These are phyloP conservation scores for Etheostoma perlongum DNA, from an alignment of 2,797 vertebrate species.

Conservation along the genomic window DNA sequence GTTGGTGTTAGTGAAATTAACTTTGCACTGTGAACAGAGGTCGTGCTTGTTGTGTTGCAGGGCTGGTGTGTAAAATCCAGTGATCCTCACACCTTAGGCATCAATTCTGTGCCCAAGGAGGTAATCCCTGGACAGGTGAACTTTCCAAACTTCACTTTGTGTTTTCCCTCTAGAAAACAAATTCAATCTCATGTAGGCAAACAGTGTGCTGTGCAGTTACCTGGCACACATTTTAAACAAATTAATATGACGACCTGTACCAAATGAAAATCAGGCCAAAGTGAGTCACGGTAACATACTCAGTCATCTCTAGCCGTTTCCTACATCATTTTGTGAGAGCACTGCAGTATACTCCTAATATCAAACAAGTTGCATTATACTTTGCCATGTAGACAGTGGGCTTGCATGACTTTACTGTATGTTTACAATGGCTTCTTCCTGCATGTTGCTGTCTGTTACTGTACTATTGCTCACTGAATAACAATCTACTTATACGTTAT, in stretches of 20 bases:
- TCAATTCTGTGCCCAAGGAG: slow-evolving; percentile 87
- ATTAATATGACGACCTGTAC: neutral
- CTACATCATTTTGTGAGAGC: slow-evolving; percentile 13
- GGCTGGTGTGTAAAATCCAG: slow-evolving; percentile 90
- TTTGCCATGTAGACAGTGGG: neutral
- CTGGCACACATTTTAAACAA: slow-evolving; percentile 4
- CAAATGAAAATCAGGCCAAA: slow-evolving; percentile 4
- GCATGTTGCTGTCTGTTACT: slow-evolving; percentile 29
- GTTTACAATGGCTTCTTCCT: neutral
- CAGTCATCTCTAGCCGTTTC: slow-evolving; percentile 6
- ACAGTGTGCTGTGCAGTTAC: slow-evolving; percentile 19
- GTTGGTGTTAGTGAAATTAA: slow-evolving; percentile 19
- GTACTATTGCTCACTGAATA: neutral
- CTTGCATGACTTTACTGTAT: slow-evolving; percentile 19
- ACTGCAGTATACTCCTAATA: neutral
- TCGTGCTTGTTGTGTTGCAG: slow-evolving; percentile 83
- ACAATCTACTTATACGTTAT: slow-evolving; percentile 10
- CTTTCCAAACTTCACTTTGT: slow-evolving; percentile 30
- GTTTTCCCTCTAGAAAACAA: slow-evolving; percentile 15
- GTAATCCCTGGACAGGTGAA: slow-evolving; percentile 90
- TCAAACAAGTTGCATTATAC: neutral
- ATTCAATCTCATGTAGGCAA: neutral
- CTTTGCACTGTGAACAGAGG: slow-evolving; percentile 40
- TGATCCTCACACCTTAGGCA: slow-evolving; percentile 83
- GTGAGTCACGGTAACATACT: slow-evolving; percentile 8